Evolutionary conservation across 2,113 vertebrate genomes (phyloP).

Genomic region (Prietella phreatophila): DNA sequence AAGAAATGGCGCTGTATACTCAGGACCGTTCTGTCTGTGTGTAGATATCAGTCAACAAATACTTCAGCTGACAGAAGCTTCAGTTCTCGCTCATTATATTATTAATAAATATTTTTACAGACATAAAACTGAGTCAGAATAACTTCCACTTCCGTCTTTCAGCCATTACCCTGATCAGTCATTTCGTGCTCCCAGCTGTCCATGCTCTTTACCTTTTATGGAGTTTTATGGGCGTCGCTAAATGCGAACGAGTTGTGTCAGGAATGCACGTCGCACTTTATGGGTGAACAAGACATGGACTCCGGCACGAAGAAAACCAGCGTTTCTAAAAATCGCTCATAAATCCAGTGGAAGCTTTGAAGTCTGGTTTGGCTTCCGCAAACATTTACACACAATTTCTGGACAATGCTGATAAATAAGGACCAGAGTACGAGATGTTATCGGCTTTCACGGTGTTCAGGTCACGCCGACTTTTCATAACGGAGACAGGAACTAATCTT

Average conservation of each 20-base stretch:
- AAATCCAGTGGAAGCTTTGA: too few relatives aligned
- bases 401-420: background rate
- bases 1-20: too few relatives aligned
- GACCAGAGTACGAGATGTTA: background rate
- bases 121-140: background rate
- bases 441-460: background rate
- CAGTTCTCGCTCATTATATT: background rate
- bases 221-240: background rate
- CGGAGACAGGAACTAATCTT: background rate
- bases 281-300: too few relatives aligned
- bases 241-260: background rate
- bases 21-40: too few relatives aligned
- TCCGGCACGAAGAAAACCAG: too few relatives aligned
- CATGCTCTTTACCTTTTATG: background rate
- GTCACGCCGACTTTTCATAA: background rate
- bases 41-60: background rate
- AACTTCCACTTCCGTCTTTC: background rate
- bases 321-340: too few relatives aligned
- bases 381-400: background rate
- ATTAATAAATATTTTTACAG: background rate
- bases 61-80: background rate
- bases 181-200: too few relatives aligned
- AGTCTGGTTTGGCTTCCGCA: background rate
- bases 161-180: background rate
- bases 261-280: too few relatives aligned